Conservation (phyloP, 2,113 vertebrate species). For the Hydropotes inermis region DNA sequence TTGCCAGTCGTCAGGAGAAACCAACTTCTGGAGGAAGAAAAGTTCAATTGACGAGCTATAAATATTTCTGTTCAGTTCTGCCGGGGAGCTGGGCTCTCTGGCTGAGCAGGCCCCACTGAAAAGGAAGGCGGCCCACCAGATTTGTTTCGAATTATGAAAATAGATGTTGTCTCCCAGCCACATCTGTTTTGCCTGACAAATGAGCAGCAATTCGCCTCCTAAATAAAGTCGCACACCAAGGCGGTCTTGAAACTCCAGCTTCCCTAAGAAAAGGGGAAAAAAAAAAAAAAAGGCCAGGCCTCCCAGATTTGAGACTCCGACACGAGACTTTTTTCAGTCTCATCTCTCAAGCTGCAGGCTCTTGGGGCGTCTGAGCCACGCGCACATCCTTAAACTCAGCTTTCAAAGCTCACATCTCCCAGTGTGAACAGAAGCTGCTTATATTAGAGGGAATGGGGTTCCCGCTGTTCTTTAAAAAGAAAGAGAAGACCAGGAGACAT, state of each 20-base stretch:
- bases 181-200: conserved; percentile 86
- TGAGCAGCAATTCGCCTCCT: conserved; percentile 73
- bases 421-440: accelerated
- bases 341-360: accelerated
- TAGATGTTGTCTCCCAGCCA: conserved; percentile 84
- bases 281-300: not conserved
- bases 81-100: conserved; percentile 81
- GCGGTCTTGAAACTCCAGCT: conserved; percentile 63
- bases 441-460: accelerated
- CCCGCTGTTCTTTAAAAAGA: not conserved
- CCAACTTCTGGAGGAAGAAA: conserved; percentile 64
- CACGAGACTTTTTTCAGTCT: not conserved
- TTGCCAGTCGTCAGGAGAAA: conserved; percentile 59
- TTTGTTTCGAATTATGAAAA: conserved; percentile 87
- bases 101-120: conserved; percentile 80
- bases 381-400: not conserved
- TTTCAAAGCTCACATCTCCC: not conserved
- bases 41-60: conserved; percentile 81
- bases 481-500: accelerated
- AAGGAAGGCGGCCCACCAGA: conserved; percentile 82
- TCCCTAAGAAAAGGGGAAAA: not conserved
- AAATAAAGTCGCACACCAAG: conserved; percentile 65
- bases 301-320: not conserved
- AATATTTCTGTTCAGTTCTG: conserved; percentile 81
- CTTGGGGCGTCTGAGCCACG: not conserved